Evolutionary conservation across 2,113 vertebrate species (phyloP).

Genomic region (Cryptomyrus ogoouensis): DNA sequence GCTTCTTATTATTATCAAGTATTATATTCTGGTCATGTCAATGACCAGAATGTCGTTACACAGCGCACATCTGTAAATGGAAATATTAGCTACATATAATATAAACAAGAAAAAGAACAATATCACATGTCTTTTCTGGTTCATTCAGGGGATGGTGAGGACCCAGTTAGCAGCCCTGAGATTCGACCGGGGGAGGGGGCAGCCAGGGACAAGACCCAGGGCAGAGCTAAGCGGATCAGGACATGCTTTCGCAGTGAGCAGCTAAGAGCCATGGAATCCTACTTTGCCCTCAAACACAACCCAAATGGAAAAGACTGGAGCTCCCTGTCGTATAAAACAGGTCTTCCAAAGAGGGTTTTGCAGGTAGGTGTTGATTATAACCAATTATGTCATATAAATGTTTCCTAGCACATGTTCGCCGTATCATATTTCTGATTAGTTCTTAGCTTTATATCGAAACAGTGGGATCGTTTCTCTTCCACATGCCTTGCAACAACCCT

Average conservation of each 20-base stretch:
- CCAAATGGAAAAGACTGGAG: conserved; percentile 61
- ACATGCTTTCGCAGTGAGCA: conserved; percentile 64
- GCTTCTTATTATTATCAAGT: neutral
- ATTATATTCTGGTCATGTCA: neutral
- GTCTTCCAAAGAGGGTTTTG: conserved; percentile 61
- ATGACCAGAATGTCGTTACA: neutral
- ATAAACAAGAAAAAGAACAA: neutral
- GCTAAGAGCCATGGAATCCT: conserved; percentile 56
- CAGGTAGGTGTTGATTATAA: conserved; percentile 42
- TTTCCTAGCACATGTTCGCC: neutral
- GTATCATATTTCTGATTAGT: neutral
- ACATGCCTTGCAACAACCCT: neutral
- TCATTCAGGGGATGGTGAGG: conserved; percentile 47
- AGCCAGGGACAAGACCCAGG: conserved; percentile 22
- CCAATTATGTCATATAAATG: neutral
- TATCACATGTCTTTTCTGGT: neutral
- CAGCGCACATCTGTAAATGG: neutral
- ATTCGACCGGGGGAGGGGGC: conserved; percentile 36
- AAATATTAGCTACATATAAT: neutral
- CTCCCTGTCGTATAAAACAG: conserved; percentile 54
- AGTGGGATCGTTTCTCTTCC: neutral
- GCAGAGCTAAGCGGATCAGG: conserved; percentile 54
- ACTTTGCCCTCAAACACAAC: conserved; percentile 59
- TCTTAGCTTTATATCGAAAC: neutral
- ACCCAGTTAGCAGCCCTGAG: conserved; percentile 55